Evolutionary conservation across 1,140 invertebrate species (phyloP).

Genomic region (Pygmarrhopalites habei): DNA sequence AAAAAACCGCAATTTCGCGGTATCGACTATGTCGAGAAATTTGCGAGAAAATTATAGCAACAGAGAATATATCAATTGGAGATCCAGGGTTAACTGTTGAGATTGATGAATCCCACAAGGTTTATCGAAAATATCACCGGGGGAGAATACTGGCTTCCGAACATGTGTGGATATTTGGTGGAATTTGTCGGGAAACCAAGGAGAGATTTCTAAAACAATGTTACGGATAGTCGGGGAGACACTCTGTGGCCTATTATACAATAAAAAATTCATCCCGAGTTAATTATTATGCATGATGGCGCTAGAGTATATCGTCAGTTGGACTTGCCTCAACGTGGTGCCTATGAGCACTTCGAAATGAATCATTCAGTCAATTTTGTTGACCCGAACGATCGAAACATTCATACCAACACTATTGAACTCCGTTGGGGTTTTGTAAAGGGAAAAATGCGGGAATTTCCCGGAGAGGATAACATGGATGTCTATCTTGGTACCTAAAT

Average conservation of each 20-base stretch:
- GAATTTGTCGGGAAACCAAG: conserved; percentile 23
- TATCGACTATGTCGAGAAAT: conserved; percentile 16
- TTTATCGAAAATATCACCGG: conserved; percentile 20
- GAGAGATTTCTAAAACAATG: conserved; percentile 16
- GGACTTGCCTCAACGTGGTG: not conserved
- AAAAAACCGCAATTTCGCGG: conserved; percentile 14
- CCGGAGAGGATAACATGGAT: no score
- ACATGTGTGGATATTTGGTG: conserved; percentile 30
- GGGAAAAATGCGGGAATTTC: not conserved
- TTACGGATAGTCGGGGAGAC: conserved; percentile 1
- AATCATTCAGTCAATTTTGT: conserved; percentile 25
- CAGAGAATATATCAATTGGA: conserved; percentile 9
- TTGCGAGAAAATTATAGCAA: not conserved
- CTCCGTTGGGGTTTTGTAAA: conserved; percentile 17
- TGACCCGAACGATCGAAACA: conserved; percentile 12
- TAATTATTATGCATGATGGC: conserved; percentile 12
- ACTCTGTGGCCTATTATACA: conserved; percentile 21
- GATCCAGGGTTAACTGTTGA: no score
- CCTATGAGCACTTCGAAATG: conserved; percentile 18
- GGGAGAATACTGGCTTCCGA: conserved; percentile 15
- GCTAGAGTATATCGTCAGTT: conserved; percentile 18
- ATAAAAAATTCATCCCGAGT: conserved; percentile 1
- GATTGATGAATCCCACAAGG: conserved; percentile 23
- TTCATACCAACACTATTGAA: conserved; percentile 25
- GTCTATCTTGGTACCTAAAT: no score